These are phyloP conservation scores for Sisor rabdophorus DNA, from an alignment of 2,113 vertebrate genomes.

Conservation along the genomic window DNA sequence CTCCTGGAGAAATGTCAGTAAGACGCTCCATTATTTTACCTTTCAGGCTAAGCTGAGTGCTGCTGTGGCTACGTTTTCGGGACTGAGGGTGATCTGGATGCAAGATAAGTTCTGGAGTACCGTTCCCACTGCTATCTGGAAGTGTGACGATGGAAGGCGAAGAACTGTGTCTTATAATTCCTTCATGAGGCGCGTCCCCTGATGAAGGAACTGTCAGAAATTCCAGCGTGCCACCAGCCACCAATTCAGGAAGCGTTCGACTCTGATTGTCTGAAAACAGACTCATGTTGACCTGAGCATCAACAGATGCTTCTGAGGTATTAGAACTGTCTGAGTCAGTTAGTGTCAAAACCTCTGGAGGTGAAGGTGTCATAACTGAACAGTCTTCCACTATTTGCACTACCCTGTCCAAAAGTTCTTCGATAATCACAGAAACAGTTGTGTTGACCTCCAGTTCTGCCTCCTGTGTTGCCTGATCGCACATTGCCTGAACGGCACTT, in stretches of 20 bases:
- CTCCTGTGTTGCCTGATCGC: constrained; percentile 67
- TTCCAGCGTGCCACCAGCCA: constrained; percentile 68
- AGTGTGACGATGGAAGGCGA: constrained; percentile 86
- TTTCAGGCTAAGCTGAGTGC: constrained; percentile 91
- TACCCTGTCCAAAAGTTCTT: constrained; percentile 83
- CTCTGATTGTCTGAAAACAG: constrained; percentile 47
- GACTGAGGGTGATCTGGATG: constrained; percentile 71
- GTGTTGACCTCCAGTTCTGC: constrained; percentile 72
- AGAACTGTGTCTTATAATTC: constrained; percentile 88
- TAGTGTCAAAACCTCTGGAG: constrained; percentile 67
- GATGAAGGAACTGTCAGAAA: constrained; percentile 58
- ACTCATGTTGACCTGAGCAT: constrained; percentile 49
- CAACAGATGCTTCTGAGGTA: constrained; percentile 63
- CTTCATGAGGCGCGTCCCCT: constrained; percentile 72
- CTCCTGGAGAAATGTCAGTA: constrained; percentile 86
- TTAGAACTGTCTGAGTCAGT: constrained; percentile 68
- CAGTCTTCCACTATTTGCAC: constrained; percentile 73
- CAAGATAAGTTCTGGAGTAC: constrained; percentile 66
- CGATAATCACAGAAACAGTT: constrained; percentile 79
- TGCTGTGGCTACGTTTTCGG: constrained; percentile 87
- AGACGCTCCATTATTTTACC: constrained; percentile 86
- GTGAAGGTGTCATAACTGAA: constrained; percentile 62
- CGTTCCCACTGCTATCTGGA: constrained; percentile 61
- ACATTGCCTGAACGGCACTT: constrained; percentile 50
- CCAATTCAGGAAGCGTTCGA: constrained; percentile 68